Base-by-base conservation (phyloP, 2,797 vertebrate species). In the Microtus californicus region DNA sequence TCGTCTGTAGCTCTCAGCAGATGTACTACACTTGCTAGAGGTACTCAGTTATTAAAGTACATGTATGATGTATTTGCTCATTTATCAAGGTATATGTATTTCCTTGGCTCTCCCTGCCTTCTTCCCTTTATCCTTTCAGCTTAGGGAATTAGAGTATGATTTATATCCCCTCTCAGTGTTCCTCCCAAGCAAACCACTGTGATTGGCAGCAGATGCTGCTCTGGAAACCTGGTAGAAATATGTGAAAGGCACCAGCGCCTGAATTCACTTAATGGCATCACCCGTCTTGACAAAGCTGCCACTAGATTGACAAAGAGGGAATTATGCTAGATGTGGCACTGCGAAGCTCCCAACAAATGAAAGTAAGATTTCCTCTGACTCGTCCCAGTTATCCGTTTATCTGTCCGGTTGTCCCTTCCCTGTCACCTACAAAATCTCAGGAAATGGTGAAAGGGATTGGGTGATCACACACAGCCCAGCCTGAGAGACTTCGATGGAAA, bases 191-290 rank as follows among this genome's bases (percentile, higher is more conserved):
- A 87, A 90, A 34, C 56, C 1, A 0, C 89, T 34, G 1, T 95
- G 97, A 97, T 73, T 96, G 95, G 73, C 96, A 94, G 80, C 85
- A 88, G 85, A 74, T 71, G 7, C 51, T 1, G 51, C 73, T 86
- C 79, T 27, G 93, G 71, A 88, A 95, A 95, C 87, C 94, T 63
- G 96, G 85, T 91, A 80, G 93, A 96, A 95, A 94, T 88, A 94
- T 90, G 69, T 93, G 87, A 87, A 95, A 95, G 87, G 51, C 94
- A 80, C 51, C 82, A 31, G 92, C 29, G 83, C 61, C 82, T 12
- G 34, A 74, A 93, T 89, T 43, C 91, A 85, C 93, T 95, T 91
- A 94, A 80, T 87, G 51, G 43, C 95, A 71, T 90, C 76, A 56
- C 92, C 91, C 78, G 9, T 71, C 86, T 96, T 71, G 59, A 92